Conservation (phyloP, 2,888 invertebrate species). For the Nephrotoma appendiculata region DNA sequence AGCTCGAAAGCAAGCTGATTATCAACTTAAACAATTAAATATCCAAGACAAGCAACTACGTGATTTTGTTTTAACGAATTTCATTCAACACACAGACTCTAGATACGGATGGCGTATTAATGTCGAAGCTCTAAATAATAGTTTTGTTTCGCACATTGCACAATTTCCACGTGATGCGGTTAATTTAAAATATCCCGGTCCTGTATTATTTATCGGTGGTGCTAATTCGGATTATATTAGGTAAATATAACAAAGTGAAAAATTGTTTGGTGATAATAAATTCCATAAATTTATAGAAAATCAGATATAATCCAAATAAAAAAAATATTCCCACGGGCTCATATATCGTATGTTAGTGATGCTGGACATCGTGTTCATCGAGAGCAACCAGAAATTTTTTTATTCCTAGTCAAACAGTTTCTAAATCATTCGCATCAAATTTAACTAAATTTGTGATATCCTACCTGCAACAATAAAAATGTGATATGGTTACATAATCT, state of each 20-base stretch:
- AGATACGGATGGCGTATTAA: constrained; percentile 67
- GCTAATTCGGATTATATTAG: constrained; percentile 66
- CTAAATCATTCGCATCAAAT: constrained; percentile 17
- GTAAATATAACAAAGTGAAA: constrained; percentile 32
- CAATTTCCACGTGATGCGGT: constrained; percentile 40
- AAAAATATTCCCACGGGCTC: constrained; percentile 48
- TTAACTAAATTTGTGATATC: neutral
- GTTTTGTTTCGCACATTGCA: constrained; percentile 47
- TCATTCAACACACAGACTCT: constrained; percentile 39
- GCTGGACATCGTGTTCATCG: constrained; percentile 93
- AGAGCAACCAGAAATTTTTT: constrained; percentile 56
- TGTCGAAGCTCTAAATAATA: constrained; percentile 51
- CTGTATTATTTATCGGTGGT: constrained; percentile 74
- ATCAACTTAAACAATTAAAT: constrained; percentile 40
- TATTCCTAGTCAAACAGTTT: constrained; percentile 31
- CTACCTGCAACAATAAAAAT: neutral
- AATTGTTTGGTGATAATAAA: neutral
- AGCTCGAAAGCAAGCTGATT: constrained; percentile 51
- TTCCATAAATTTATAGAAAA: constrained; percentile 22
- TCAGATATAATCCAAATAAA: constrained; percentile 41
- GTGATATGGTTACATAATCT: constrained; percentile 8
- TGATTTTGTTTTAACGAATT: constrained; percentile 74
- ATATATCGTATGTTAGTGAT: constrained; percentile 32
- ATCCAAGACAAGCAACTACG: constrained; percentile 44
- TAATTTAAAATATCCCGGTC: constrained; percentile 43